These are phyloP conservation scores for Exaiptasia diaphana DNA, from an alignment of 64 coral and sea anemone genomes.

Conservation along the genomic window DNA sequence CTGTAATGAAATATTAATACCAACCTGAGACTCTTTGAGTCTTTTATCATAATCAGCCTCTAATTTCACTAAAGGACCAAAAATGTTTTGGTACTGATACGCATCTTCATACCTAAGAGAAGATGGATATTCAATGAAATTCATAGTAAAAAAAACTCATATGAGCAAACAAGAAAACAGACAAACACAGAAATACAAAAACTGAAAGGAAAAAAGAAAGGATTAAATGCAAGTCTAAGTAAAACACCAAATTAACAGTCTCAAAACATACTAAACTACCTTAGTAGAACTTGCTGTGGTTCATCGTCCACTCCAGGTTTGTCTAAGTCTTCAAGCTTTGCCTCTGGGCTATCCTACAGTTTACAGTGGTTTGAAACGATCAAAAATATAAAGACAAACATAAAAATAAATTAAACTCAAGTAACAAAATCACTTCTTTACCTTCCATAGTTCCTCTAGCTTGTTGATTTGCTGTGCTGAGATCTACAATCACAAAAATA, in stretches of 20 bases:
- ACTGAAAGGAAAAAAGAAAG: no score
- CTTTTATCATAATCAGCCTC: slow-evolving; percentile 98
- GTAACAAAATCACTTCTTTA: background rate
- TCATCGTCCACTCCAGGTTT: slow-evolving; percentile 99
- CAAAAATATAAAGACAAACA: no score
- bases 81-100: slow-evolving; percentile 99
- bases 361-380: no score
- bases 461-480: slow-evolving; percentile 99
- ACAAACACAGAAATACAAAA: background rate
- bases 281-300: slow-evolving; percentile 91
- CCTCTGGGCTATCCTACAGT: slow-evolving; percentile 98
- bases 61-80: slow-evolving; percentile 97
- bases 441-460: slow-evolving; percentile 97
- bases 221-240: no score
- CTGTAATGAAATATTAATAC: background rate
- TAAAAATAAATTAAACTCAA: background rate
- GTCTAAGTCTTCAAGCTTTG: slow-evolving; percentile 94
- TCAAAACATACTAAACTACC: slow-evolving; percentile 22
- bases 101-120: slow-evolving; percentile 92
- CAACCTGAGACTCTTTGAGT: slow-evolving; percentile 93
- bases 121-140: background rate
- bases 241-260: no score
- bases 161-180: background rate
- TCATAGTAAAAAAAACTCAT: background rate
- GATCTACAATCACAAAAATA: slow-evolving; percentile 52